Evolutionary conservation across 2,797 vertebrate genomes (phyloP), one percentile per base, ranked within the genome.

Genomic region (Gorsachius magnificus): DNA sequence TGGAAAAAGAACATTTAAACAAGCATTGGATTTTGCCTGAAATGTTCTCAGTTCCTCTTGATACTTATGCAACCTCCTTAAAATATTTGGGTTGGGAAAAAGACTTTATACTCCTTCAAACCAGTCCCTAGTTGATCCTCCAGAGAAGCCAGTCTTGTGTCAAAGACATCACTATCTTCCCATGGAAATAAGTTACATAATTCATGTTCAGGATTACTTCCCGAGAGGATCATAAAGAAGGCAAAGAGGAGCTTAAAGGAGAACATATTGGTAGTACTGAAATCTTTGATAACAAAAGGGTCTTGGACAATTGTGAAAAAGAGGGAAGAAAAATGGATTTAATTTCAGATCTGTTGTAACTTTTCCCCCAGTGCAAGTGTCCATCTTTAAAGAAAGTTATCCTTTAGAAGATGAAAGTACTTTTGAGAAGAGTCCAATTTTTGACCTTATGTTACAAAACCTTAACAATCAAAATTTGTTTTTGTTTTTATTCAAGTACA

Each of bases 361-460:
- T 69, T 93, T 79, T 85, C 96, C 95, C 96, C 93, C 88, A 64
- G 91, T 91, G 95, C 81, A 96, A 95, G 54, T 79, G 93, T 96
- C 96, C 91, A 93, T 94, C 95, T 96, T 95, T 83, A 97, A 94
- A 95, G 90, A 96, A 96, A 91, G 78, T 64, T 84, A 93, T 91
- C 91, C 97, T 97, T 94, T 96, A 94, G 94, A 95, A 97, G 97
- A 95, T 83, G 91, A 94, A 94, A 96, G 93, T 97, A 97, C 96
- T 96, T 97, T 98, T 97, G 97, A 97, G 98, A 98, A 98, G 96
- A 97, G 95, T 95, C 97, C 95, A 97, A 97, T 95, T 94, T 94
- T 68, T 82, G 89, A 97, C 96, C 79, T 95, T 93, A 96, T 60
- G 95, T 98, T 97, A 98, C 97, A 98, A 98, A 98, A 97, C 87